Evolutionary conservation across 2,113 vertebrate genomes (phyloP).

Genomic region (Chlorodrepanis virens): DNA sequence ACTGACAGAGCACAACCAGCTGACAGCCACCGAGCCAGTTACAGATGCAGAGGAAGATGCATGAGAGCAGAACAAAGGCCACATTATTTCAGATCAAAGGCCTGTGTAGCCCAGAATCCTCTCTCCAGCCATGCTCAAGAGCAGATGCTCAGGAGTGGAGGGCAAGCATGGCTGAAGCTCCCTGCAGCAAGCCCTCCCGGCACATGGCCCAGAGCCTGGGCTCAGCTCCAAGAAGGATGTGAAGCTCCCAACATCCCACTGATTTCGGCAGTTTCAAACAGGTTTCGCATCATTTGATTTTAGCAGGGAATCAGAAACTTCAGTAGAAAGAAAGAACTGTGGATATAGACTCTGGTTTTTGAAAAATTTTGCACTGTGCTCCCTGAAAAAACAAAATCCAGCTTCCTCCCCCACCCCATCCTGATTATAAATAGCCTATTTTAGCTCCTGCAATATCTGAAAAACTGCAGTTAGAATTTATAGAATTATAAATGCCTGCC

Average conservation of each 20-base stretch:
- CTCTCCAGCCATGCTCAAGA: not conserved
- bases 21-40: not conserved
- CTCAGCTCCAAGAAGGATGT: constrained; percentile 6
- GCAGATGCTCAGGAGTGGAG: not conserved
- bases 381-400: not conserved
- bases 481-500: not conserved
- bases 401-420: not conserved
- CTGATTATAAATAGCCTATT: not conserved
- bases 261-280: constrained; percentile 2
- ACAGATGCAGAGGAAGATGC: not conserved
- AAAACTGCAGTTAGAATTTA: not conserved
- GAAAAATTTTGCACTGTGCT: not conserved
- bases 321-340: not conserved
- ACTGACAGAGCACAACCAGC: not conserved
- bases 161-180: not conserved
- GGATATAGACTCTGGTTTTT: not conserved
- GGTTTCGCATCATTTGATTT: not conserved
- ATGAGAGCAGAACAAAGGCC: not conserved
- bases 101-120: not conserved
- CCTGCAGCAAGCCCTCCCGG: not conserved
- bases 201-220: not conserved
- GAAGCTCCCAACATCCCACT: not conserved
- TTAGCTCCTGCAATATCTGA: not conserved
- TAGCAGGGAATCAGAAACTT: constrained; percentile 3
- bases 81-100: not conserved